These are phyloP conservation scores for Ceriagrion tenellum DNA, from an alignment of 2,888 invertebrate species.

Conservation along the genomic window DNA sequence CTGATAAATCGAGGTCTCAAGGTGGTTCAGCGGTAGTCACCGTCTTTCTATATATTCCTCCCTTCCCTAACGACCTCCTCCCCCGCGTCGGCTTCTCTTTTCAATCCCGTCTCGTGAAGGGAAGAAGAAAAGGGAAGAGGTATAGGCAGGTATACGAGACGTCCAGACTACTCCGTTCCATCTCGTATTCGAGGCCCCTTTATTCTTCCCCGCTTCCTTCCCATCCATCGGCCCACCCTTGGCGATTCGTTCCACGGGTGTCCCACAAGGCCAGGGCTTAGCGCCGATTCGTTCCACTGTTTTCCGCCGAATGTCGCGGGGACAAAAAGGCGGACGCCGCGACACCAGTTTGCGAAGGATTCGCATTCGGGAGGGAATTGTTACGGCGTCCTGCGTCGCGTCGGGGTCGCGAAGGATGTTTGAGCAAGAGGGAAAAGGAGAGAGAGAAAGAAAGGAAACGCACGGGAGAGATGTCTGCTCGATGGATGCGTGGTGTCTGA, in stretches of 20 bases:
- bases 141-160: background rate
- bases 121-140: background rate
- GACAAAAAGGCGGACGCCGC: slow-evolving; percentile 19
- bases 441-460: background rate
- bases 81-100: background rate
- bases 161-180: background rate
- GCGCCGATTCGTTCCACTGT: background rate
- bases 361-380: background rate
- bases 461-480: background rate
- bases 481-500: background rate
- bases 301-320: background rate
- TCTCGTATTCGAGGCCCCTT: background rate
- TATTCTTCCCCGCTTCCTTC: background rate
- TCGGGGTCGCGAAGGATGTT: background rate
- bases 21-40: background rate
- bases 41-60: background rate
- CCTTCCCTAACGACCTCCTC: background rate
- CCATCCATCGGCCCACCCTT: background rate
- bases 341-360: background rate
- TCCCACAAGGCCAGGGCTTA: background rate
- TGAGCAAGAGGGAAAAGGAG: background rate
- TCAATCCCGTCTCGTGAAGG: background rate
- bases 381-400: background rate
- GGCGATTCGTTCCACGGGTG: background rate
- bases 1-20: slow-evolving; percentile 13